Percentiles rank a stretch among this genome's conserved stretches.
Evolutionary conservation across 2,797 vertebrate genomes (phyloP).

Genomic region (Avahi laniger): DNA sequence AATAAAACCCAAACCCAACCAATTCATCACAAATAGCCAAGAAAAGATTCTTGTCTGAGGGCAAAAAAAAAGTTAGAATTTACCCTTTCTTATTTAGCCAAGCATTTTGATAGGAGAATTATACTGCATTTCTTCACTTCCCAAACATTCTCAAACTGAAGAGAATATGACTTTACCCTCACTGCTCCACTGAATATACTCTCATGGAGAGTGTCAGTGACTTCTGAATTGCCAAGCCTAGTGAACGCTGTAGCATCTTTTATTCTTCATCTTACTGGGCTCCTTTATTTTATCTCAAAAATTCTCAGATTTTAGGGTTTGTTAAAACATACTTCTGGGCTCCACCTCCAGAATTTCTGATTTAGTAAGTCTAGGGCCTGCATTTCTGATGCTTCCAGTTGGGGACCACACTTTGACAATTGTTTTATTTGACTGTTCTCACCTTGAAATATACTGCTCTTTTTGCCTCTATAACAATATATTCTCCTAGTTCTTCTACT

Average conservation of each 20-base stretch:
- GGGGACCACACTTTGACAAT: neutral
- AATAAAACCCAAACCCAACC: neutral
- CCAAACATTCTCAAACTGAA: neutral
- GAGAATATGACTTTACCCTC: neutral
- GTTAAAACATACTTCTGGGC: neutral
- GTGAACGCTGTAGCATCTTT: neutral
- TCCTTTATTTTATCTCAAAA: neutral
- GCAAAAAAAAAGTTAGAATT: neutral
- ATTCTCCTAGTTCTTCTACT: neutral
- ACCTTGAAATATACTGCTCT: neutral
- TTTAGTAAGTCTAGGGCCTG: neutral
- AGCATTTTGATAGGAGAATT: neutral
- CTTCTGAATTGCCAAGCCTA: neutral
- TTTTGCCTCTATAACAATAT: neutral
- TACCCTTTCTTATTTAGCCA: neutral
- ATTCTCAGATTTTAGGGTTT: slow-evolving; percentile 2
- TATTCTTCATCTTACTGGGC: neutral
- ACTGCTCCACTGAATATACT: neutral
- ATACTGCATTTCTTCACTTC: neutral
- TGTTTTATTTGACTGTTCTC: neutral
- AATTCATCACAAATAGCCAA: neutral
- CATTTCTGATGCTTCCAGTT: neutral
- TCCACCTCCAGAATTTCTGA: neutral
- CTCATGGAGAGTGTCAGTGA: neutral
- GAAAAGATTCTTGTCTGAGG: neutral